Conservation (phyloP, 2,113 vertebrate species). For the Halichoeres trimaculatus region DNA sequence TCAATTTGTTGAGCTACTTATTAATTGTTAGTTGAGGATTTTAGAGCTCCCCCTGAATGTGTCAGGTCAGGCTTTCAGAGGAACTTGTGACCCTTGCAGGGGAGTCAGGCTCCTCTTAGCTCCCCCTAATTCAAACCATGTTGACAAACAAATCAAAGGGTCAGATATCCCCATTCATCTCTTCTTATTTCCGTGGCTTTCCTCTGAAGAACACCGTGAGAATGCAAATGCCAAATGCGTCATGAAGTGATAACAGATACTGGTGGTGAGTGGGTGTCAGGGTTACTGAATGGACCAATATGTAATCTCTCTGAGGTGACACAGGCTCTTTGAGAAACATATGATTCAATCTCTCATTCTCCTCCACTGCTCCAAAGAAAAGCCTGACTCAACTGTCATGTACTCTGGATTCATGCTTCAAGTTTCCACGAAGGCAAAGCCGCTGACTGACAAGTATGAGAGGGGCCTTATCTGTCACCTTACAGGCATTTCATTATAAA, state of each 20-base stretch:
- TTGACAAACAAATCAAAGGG: too few species aligned
- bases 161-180: neutral
- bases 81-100: too few species aligned
- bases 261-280: constrained; percentile 34
- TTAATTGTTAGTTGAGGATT: too few species aligned
- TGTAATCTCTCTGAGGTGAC: constrained; percentile 50
- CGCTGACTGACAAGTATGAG: constrained; percentile 67
- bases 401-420: constrained; percentile 53
- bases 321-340: constrained; percentile 51
- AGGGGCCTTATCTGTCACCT: constrained; percentile 68
- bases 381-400: constrained; percentile 63
- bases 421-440: constrained; percentile 45
- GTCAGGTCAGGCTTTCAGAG: too few species aligned
- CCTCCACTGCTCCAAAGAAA: constrained; percentile 36
- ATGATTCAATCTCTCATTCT: constrained; percentile 57
- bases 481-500: constrained; percentile 68
- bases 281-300: constrained; percentile 39
- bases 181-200: neutral
- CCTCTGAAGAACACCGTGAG: neutral
- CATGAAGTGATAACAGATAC: constrained; percentile 30
- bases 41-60: too few species aligned
- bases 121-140: too few species aligned
- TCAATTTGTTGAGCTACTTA: too few species aligned
- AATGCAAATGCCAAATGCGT: constrained; percentile 28
- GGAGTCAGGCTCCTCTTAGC: too few species aligned